A percentile compares a stretch with the other conserved stretches of the same genome.
These are phyloP conservation scores for Centropus bengalensis DNA, from an alignment of 2,113 vertebrate genomes.

Conservation along the genomic window DNA sequence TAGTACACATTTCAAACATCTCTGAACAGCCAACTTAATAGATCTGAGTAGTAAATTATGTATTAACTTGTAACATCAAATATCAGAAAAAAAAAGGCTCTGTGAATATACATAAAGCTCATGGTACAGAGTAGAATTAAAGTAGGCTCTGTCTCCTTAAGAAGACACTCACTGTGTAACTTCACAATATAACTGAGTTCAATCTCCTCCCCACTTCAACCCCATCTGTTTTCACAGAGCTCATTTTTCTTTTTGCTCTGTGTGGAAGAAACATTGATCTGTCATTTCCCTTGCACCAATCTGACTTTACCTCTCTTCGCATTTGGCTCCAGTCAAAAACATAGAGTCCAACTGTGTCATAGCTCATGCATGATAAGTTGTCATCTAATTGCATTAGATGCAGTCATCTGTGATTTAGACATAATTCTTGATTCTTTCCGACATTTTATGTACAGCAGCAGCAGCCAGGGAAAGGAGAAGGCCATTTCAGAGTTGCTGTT, in stretches of 20 bases:
- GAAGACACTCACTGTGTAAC: neutral
- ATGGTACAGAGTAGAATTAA: neutral
- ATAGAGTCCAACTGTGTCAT: neutral
- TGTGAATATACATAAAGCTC: neutral
- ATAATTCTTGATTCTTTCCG: neutral
- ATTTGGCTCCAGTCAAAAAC: neutral
- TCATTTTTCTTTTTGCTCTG: neutral
- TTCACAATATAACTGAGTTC: neutral
- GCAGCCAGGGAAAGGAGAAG: neutral
- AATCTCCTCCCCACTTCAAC: neutral
- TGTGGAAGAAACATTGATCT: neutral
- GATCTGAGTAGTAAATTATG: neutral
- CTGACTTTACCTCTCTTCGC: neutral
- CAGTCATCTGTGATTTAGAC: neutral
- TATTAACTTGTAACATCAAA: neutral
- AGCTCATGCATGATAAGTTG: neutral
- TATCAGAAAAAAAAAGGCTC: rapidly evolving
- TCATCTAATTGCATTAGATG: neutral
- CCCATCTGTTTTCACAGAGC: neutral
- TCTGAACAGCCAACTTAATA: neutral
- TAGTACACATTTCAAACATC: neutral
- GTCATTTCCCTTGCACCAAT: neutral
- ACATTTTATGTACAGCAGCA: neutral
- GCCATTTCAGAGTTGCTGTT: neutral
- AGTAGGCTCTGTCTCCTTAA: neutral